Base-by-base conservation (phyloP, 2,113 vertebrate species). In the Rhadina sibilatrix region DNA sequence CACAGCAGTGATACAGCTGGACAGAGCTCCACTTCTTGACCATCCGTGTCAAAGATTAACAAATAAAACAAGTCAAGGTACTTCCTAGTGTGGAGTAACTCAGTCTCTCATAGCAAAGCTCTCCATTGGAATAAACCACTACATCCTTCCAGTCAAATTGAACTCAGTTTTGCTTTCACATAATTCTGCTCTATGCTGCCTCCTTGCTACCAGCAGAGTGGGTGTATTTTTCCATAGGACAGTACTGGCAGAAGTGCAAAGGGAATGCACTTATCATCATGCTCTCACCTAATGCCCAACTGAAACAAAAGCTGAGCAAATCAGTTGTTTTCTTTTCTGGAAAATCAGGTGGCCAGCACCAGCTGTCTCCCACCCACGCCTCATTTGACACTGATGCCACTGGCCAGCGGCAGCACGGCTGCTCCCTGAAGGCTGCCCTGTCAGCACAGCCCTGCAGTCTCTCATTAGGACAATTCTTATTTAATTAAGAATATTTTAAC, bases 401-500 rank as follows among this genome's bases (percentile, higher is more conserved):
- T 56, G 1, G 4, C 46, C 85, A 87, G 75, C 0, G 0, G 46
- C 82, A 56, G 76, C 89, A 30, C 0, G 1, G 53, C 66, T 33
- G 56, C 47, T 52, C 5, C 3, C 70, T 5, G 49, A 37, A 40
- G 0, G 6, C 68, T 47, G 59, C 68, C 64, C 54, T 37, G 47
- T 12, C 70, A 64, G 77, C 65, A 9, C 2, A 1, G 59, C 53
- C 15, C 53, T 6, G 25, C 46, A 46, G 28, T 4, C 27, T 60
- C 69, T 74, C 66, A 56, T 68, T 80, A 65, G 68, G 54, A 60
- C 53, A 59, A 42, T 0, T 0, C 0, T 8, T 77, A 85, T 77
- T 90, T 53, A 92, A 95, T 94, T 85, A 89, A 82, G 54, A 79
- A 28, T 40, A 56, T 42, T 44, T 60, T 20, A 44, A 88, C 66